phyloP scores from a whole-genome alignment of 2,113 vertebrate genomes.

The Zosterops borbonicus region DNA sequence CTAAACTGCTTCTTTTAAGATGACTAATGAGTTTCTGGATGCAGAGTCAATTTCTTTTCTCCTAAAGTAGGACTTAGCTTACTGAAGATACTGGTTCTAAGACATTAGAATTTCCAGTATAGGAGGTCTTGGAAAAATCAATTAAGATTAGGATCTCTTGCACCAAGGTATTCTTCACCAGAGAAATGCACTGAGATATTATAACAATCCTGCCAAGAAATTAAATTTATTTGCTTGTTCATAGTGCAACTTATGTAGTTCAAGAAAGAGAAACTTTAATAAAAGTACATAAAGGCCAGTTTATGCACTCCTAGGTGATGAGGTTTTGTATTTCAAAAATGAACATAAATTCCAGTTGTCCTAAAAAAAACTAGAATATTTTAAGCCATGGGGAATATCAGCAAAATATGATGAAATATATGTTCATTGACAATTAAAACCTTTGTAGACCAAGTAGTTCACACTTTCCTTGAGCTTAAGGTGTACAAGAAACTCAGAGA shows the following conservation, averaged over 20 bases:
- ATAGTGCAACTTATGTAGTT: neutral
- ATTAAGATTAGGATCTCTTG: neutral
- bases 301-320: neutral
- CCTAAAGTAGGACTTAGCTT: neutral
- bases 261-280: neutral
- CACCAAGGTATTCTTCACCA: neutral
- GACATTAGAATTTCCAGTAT: neutral
- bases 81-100: neutral
- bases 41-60: neutral
- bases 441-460: rapidly evolving
- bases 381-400: neutral
- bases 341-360: neutral
- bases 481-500: neutral
- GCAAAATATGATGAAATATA: neutral
- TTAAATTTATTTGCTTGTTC: neutral
- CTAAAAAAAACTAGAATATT: neutral
- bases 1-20: neutral
- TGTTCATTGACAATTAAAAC: neutral
- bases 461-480: neutral
- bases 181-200: neutral
- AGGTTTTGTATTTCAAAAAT: neutral
- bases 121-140: neutral
- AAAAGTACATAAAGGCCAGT: neutral
- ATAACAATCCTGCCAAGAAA: neutral
- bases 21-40: neutral